These are phyloP conservation scores for Orthosia gracilis DNA, from an alignment of 2,888 invertebrate genomes.

Conservation along the genomic window DNA sequence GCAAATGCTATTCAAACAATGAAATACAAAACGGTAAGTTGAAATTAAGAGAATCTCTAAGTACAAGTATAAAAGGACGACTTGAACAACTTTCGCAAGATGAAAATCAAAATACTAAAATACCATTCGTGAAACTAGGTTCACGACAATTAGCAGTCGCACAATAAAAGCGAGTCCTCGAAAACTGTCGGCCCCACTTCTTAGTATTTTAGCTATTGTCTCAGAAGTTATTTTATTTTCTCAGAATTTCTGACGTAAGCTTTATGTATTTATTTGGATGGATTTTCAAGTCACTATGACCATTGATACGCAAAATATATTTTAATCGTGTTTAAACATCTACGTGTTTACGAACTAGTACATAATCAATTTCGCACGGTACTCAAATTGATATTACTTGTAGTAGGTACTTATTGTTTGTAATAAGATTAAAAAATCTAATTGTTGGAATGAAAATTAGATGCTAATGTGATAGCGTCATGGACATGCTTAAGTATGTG, in stretches of 20 bases:
- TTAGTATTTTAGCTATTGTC: background rate
- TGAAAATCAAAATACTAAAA: background rate
- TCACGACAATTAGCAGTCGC: background rate
- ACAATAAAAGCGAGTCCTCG: background rate
- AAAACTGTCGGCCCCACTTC: background rate
- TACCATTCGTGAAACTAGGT: background rate
- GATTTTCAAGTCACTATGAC: constrained; percentile 15
- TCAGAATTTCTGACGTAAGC: background rate
- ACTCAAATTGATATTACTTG: background rate
- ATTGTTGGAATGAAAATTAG: too few species aligned
- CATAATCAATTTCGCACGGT: constrained; percentile 39
- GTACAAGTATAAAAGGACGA: too few species aligned
- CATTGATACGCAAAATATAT: constrained; percentile 40
- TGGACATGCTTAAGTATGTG: too few species aligned
- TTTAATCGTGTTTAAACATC: background rate
- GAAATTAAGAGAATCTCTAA: background rate
- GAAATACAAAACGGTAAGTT: background rate
- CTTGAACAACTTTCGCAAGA: background rate
- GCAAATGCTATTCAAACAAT: too few species aligned
- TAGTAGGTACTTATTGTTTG: too few species aligned
- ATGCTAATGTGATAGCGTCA: too few species aligned
- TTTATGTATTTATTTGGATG: constrained; percentile 2
- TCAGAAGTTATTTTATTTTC: background rate
- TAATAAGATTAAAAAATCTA: too few species aligned
- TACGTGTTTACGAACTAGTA: too few species aligned